Evolutionary conservation across 2,888 invertebrate species (phyloP).

Genomic region (Pecten maximus): DNA sequence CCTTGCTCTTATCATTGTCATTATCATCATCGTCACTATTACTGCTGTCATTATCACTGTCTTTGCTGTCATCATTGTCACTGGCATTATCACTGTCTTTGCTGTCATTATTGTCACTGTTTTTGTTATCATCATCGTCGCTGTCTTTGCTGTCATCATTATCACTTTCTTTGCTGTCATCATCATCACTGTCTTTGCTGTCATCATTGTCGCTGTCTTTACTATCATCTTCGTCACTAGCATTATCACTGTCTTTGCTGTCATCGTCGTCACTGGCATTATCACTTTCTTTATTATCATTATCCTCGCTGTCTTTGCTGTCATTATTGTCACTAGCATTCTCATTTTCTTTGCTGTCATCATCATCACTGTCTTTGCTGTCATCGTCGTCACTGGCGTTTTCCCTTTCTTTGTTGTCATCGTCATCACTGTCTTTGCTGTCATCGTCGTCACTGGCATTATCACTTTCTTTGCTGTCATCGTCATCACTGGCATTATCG

Average conservation of each 20-base stretch:
- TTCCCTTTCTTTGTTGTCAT: neutral
- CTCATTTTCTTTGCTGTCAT: constrained; percentile 1
- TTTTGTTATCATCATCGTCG: neutral
- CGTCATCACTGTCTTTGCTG: too few relatives aligned
- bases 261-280: neutral
- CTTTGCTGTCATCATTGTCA: neutral
- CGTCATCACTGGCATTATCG: neutral
- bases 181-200: neutral
- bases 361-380: too few relatives aligned
- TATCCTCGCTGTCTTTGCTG: neutral
- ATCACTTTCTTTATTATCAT: constrained; percentile 31
- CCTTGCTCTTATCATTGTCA: too few relatives aligned
- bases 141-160: neutral
- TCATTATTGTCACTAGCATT: neutral
- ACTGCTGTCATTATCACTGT: too few relatives aligned
- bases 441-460: neutral
- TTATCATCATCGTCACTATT: too few relatives aligned
- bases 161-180: constrained; percentile 16
- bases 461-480: neutral
- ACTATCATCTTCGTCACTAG: neutral
- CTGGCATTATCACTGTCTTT: neutral
- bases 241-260: constrained; percentile 36
- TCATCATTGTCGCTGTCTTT: neutral
- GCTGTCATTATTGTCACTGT: neutral
- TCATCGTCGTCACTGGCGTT: neutral